Conservation (phyloP, 2,113 vertebrate genomes). For the Notiomystis cincta region DNA sequence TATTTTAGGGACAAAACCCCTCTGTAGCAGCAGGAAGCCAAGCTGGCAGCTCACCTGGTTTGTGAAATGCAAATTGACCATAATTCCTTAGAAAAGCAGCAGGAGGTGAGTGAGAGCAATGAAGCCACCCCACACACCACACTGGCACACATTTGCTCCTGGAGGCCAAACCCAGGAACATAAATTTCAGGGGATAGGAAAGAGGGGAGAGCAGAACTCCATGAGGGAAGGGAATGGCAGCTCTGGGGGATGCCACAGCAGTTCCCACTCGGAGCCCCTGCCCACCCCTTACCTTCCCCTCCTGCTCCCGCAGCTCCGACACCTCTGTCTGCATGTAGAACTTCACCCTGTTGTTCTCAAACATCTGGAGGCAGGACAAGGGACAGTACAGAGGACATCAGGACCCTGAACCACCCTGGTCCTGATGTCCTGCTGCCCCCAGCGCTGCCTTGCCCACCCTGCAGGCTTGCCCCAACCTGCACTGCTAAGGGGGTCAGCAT, state of each 20-base stretch:
- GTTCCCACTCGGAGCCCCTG: fast-evolving
- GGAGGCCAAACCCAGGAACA: background rate
- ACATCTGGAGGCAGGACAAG: constrained; percentile 75
- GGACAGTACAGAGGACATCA: background rate
- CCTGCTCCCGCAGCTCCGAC: constrained; percentile 90
- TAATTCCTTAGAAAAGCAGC: background rate
- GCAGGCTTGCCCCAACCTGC: fast-evolving
- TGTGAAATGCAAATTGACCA: background rate
- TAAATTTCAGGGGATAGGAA: background rate
- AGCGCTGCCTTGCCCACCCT: background rate
- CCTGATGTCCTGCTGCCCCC: background rate
- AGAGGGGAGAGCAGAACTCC: background rate
- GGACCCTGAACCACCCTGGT: background rate
- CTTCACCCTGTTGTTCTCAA: constrained; percentile 92
- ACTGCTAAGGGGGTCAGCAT: background rate
- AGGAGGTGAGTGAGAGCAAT: background rate
- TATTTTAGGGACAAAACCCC: background rate
- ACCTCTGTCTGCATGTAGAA: constrained; percentile 99
- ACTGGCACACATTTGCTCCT: background rate
- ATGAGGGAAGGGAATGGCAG: fast-evolving
- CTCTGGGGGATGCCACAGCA: fast-evolving
- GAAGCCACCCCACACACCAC: background rate
- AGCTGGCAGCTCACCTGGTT: background rate
- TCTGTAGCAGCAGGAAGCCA: background rate
- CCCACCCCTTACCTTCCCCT: constrained; percentile 85